Conservation (phyloP, 1,140 invertebrate species). For the Drosophila sp. region DNA sequence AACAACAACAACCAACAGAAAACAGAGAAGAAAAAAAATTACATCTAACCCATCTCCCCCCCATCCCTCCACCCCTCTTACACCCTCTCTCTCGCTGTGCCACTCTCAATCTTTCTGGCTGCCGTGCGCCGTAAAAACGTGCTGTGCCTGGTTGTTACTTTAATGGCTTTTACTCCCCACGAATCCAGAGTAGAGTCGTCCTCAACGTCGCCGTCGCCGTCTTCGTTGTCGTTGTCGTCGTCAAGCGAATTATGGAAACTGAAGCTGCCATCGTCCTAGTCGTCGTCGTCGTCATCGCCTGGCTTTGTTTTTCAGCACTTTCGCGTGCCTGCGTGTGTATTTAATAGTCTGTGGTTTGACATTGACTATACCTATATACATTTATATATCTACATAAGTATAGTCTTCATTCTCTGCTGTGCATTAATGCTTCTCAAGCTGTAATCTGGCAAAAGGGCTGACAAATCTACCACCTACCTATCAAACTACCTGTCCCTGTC, state of each 20-base stretch:
- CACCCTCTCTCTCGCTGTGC: too few species aligned
- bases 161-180: constrained; percentile 79
- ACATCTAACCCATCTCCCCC: constrained; percentile 3
- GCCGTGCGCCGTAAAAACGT: constrained; percentile 69
- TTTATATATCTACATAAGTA: constrained; percentile 48
- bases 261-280: constrained; percentile 42
- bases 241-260: constrained; percentile 79
- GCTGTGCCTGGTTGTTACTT: constrained; percentile 80
- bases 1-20: background rate
- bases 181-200: constrained; percentile 59
- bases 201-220: constrained; percentile 40
- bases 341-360: constrained; percentile 79
- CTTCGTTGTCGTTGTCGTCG: constrained; percentile 32
- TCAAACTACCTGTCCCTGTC: too few species aligned
- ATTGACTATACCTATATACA: constrained; percentile 62
- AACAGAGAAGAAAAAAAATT: background rate
- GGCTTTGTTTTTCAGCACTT: constrained; percentile 79
- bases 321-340: constrained; percentile 78
- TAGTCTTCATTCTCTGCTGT: constrained; percentile 36
- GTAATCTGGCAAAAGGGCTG: constrained; percentile 59
- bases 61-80: background rate
- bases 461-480: constrained; percentile 24
- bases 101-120: constrained; percentile 8
- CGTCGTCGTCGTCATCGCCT: constrained; percentile 30
- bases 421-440: constrained; percentile 63